phyloP scores from a whole-genome alignment of 2,113 vertebrate species.

The Zingel zingel region DNA sequence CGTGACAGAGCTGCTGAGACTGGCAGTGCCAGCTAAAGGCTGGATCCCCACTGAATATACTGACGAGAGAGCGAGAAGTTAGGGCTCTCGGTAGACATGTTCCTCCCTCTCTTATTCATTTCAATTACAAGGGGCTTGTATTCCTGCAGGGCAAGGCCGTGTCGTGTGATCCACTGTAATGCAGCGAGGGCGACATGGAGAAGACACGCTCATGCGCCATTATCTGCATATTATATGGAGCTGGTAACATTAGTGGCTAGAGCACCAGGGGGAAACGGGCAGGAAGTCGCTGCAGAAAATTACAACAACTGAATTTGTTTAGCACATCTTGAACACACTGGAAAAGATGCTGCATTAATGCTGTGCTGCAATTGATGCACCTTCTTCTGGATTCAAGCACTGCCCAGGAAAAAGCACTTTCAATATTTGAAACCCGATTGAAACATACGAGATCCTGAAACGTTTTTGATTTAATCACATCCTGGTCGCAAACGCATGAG shows the following conservation, averaged over 20 bases:
- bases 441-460: conserved; percentile 33
- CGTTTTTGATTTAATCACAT: conserved; percentile 44
- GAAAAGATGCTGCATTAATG: conserved; percentile 21
- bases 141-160: conserved; percentile 82
- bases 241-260: conserved; percentile 66
- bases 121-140: conserved; percentile 81
- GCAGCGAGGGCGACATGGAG: conserved; percentile 68
- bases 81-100: conserved; percentile 73
- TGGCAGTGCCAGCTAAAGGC: conserved; percentile 67
- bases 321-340: conserved; percentile 4
- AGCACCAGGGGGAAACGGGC: conserved; percentile 33
- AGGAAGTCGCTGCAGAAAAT: conserved; percentile 53
- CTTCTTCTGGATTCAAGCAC: conserved; percentile 24
- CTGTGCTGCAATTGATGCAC: conserved; percentile 11
- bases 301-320: background rate
- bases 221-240: conserved; percentile 83
- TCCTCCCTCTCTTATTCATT: conserved; percentile 80
- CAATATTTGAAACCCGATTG: conserved; percentile 19
- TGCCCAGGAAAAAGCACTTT: conserved; percentile 15
- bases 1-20: conserved; percentile 60
- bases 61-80: conserved; percentile 67
- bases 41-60: conserved; percentile 76
- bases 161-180: conserved; percentile 77
- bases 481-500: conserved; percentile 23
- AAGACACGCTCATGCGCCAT: conserved; percentile 73